Evolutionary conservation across 2,113 vertebrate species (phyloP).

Genomic region (Origma solitaria): DNA sequence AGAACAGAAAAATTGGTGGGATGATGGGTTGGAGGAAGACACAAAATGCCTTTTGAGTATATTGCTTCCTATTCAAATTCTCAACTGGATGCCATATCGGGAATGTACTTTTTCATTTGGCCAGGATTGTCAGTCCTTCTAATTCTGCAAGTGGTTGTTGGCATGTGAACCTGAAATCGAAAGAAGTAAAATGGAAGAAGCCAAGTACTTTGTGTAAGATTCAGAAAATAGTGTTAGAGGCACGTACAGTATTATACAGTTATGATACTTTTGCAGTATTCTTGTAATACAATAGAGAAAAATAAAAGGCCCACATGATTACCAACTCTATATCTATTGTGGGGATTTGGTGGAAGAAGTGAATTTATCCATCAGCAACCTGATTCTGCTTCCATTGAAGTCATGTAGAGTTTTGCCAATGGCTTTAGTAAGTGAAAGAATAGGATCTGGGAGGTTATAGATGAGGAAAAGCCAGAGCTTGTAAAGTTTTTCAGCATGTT

Average conservation of each 20-base stretch:
- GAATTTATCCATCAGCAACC: background rate
- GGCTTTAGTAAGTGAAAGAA: background rate
- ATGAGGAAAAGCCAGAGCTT: background rate
- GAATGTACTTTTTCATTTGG: constrained; percentile 49
- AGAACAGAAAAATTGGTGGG: constrained; percentile 34
- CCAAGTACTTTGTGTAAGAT: constrained; percentile 53
- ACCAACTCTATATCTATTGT: background rate
- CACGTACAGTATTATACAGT: constrained; percentile 13
- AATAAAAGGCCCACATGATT: background rate
- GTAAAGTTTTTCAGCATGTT: background rate
- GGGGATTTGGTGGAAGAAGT: background rate
- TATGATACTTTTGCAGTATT: background rate
- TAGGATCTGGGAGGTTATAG: background rate
- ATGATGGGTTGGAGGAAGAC: constrained; percentile 31
- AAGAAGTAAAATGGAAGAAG: constrained; percentile 42
- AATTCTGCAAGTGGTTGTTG: constrained; percentile 46
- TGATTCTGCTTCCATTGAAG: background rate
- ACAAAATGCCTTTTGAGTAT: constrained; percentile 28
- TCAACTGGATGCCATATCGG: constrained; percentile 38
- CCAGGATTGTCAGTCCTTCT: background rate
- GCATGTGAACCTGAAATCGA: constrained; percentile 16
- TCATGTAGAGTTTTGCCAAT: background rate
- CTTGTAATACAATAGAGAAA: background rate
- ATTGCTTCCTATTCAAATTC: constrained; percentile 40
- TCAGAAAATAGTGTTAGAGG: constrained; percentile 7